Conservation (phyloP, 1,140 invertebrate genomes). For the Dufourea novaeangliae region DNA sequence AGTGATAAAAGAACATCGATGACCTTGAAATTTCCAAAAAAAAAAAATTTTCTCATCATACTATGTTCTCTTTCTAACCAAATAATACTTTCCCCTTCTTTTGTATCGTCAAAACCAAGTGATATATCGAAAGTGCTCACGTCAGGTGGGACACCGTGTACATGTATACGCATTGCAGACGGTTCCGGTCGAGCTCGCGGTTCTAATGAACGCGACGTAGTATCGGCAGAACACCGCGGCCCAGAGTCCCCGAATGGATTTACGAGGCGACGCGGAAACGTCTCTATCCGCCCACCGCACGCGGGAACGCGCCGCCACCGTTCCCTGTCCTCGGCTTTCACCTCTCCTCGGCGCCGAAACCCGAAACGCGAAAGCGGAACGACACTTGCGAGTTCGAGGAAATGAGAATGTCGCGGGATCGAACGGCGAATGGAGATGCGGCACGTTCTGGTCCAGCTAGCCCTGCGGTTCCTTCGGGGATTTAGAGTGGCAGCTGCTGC, state of each 20-base stretch:
- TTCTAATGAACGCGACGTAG: slow-evolving; percentile 1
- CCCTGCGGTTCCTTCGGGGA: slow-evolving; percentile 29
- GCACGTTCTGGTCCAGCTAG: slow-evolving; percentile 22
- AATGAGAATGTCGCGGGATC: slow-evolving; percentile 47
- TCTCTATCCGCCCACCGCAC: neutral
- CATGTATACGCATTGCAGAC: too few relatives aligned
- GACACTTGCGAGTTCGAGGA: slow-evolving; percentile 33
- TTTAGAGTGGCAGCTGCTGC: slow-evolving; percentile 11
- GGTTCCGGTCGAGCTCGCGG: too few relatives aligned
- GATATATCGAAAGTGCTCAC: too few relatives aligned
- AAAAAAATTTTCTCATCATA: too few relatives aligned
- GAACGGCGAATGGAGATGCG: slow-evolving; percentile 30
- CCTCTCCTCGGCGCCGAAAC: neutral
- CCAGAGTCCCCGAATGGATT: slow-evolving; percentile 17
- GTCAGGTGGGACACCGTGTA: too few relatives aligned
- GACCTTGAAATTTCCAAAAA: too few relatives aligned
- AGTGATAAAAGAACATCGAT: too few relatives aligned
- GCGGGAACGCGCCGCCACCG: slow-evolving; percentile 10
- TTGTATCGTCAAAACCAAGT: too few relatives aligned
- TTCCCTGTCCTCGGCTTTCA: slow-evolving; percentile 11
- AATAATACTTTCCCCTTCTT: too few relatives aligned
- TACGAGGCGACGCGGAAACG: slow-evolving; percentile 23
- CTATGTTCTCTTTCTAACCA: too few relatives aligned
- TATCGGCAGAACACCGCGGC: neutral
- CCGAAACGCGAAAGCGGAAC: slow-evolving; percentile 9